Base-by-base conservation (phyloP, 2,113 vertebrate genomes). In the Trematomus loennbergii region DNA sequence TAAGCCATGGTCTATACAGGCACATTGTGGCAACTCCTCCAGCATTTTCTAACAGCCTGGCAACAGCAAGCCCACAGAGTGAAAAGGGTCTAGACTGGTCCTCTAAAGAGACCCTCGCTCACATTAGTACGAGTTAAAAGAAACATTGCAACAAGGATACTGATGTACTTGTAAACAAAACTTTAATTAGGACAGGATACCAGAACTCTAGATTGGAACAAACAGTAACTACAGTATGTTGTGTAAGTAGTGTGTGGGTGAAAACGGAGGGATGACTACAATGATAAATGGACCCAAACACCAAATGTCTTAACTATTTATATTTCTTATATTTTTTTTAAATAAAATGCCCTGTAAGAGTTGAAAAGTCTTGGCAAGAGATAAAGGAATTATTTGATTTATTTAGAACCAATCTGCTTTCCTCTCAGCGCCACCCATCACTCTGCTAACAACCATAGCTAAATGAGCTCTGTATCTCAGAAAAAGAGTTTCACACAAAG, bases 41-140 rank as follows among this genome's bases (percentile, higher is more conserved):
- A 3, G 86, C 91, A 90, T 88, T 88, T 86, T 87, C 81, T 33
- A 85, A 88, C 79, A 85, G 89, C 88, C 81, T 87, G 87, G 89
- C 90, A 93, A 92, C 89, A 87, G 85, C 29, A 45, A 72, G 77
- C 75, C 55, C 69, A 52, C 65, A 50, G 55, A 72, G 64, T 79
- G 71, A 91, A 91, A 91, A 50, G 76, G 71, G 90, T 90, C 90
- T 89, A 86, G 92, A 91, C 89, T 63, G 70, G 84, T 82, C 75
- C 29, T 80, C 72, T 82, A 86, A 87, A 84, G 66, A 81, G 85
- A 78, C 78, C 73, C 74, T 87, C 49, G 17, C 72, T 87, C 90
- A 84, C 86, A 90, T 89, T 87, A 87, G 81, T 73, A 71, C 0
- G 40, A 67, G 67, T 74, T 83, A 87, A 82, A 87, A 75, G 71